These are phyloP conservation scores for Harpagifer antarcticus DNA, from an alignment of 2,797 vertebrate species.

Conservation along the genomic window DNA sequence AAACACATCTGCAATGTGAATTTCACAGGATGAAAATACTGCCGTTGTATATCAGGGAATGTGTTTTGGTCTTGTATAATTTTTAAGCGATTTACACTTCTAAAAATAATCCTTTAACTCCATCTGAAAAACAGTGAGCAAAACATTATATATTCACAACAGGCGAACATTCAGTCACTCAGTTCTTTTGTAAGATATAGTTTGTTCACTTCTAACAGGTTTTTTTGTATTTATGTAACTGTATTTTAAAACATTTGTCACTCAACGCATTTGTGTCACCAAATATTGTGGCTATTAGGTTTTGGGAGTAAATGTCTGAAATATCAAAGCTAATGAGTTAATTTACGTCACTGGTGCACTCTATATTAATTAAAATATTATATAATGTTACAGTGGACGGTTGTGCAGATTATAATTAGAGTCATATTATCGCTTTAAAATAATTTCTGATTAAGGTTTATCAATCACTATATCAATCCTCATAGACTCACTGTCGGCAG, in stretches of 20 bases:
- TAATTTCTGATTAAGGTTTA: too few species aligned
- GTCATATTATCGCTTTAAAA: too few species aligned
- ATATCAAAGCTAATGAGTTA: neutral
- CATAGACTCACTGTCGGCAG: neutral
- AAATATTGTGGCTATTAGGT: neutral
- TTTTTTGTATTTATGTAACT: neutral
- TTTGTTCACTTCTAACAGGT: neutral
- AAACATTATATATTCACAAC: neutral
- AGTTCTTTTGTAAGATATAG: neutral
- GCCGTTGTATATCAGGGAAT: constrained; percentile 2
- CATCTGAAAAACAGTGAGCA: neutral
- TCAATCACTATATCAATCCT: neutral
- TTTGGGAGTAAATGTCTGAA: neutral
- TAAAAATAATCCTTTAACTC: neutral
- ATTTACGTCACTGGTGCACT: neutral
- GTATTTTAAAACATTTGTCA: neutral
- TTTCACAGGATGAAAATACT: neutral
- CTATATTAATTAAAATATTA: neutral
- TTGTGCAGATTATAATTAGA: neutral
- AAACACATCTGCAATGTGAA: constrained; percentile 43
- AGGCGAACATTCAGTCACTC: neutral
- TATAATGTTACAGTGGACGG: neutral
- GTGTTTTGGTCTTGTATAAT: neutral
- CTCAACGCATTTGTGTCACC: neutral
- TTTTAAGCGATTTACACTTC: neutral